Evolutionary conservation across 2,113 vertebrate genomes (phyloP), one percentile per base, ranked within the genome.

Genomic region (Seriola rivoliana): DNA sequence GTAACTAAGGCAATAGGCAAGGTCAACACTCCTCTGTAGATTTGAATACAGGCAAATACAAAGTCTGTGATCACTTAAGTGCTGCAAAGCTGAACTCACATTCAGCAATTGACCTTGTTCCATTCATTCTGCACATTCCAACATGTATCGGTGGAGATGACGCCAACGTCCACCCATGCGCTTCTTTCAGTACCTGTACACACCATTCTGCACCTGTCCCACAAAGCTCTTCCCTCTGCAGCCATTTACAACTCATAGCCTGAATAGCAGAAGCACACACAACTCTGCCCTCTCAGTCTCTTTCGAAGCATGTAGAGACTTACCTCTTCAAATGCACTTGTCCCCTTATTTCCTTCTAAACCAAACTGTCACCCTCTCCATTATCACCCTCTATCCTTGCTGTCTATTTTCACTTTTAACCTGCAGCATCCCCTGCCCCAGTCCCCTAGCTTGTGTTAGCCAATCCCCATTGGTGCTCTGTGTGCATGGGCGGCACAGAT

Each of bases 391-490:
- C 64, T 81, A 12, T 78, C 68, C 75, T 72, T 54, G 9, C 76
- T 23, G 36, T 76, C 68, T 79, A 9, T 68, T 83, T 71, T 86
- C 66, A 82, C 68, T 72, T 70, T 70, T 60, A 68, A 84, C 75
- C 69, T 86, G 70, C 78, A 82, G 86, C 91, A 75, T 85, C 85
- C 81, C 73, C 85, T 83, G 86, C 85, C 81, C 89, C 79, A 80
- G 80, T 91, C 88, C 86, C 89, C 85, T 78, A 87, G 69, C 82
- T 88, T 78, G 91, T 94, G 92, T 89, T 85, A 75, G 92, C 87
- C 90, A 88, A 84, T 89, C 85, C 88, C 93, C 83, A 86, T 93
- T 94, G 94, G 94, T 95, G 94, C 94, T 93, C 92, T 93, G 94
- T 94, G 93, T 94, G 94, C 91, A 89, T 93, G 90, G 90, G 91